Base-by-base conservation (phyloP, 2,113 vertebrate species). In the Rhombomys opimus region DNA sequence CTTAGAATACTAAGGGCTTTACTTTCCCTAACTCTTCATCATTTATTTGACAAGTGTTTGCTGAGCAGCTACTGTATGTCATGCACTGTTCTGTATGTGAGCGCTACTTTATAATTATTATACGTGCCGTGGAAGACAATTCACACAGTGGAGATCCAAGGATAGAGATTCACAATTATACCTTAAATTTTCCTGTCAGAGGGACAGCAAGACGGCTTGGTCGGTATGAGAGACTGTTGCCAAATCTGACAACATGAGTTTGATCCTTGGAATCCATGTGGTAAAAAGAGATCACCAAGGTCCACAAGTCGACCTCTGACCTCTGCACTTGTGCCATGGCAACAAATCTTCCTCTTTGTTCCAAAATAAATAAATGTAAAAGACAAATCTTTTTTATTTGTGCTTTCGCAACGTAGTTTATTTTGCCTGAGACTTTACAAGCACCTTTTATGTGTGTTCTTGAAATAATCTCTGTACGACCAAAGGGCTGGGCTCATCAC, bases 381-480 rank as follows among this genome's bases (percentile, higher is more conserved):
- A 70, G 90, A n/a, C 52, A 46, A 41, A n/a, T 81, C 32, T 38
- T 72, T n/a, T 70, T 27, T 63, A 2, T 20, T 95, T 90, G 27
- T 38, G 27, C 35, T 95, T 91, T 82, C 4, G 50, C 41, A 75
- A 73, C 23, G 72, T 4, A 52, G 32, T 23, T 57, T 84, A 57
- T 65, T 95, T 80, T 90, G 32, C 22, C 72, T 72, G 25, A 22
- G 84, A 68, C 3, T 78, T 95, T 80, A 52, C 32, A 50, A 63
- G 7, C 4, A 41, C 90, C 80, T 82, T 38, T 9, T 59, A 41
- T 65, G 9, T 10, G 3, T 70, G 27, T 38, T 85, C 22, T 72
- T 84, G 65, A 96, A 93, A 70, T 52, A 95, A 82, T 68, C 68
- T 67, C 61, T 89, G 46, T 57, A 46, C 73, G 76, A 72, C 30